Conservation (phyloP, 2,113 vertebrate genomes). For the Orycteropus afer region DNA sequence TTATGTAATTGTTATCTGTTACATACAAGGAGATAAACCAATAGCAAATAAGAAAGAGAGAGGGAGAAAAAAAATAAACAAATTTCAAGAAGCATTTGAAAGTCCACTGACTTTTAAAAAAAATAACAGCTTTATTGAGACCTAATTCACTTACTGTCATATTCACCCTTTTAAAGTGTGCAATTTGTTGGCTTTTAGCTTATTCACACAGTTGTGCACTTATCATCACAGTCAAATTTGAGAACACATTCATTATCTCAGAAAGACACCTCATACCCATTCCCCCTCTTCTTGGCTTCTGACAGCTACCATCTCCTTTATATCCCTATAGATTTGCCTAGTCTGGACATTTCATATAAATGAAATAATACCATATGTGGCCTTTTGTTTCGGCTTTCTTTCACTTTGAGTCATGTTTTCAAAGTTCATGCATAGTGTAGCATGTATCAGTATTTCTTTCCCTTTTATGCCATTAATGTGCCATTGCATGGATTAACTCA, state of each 20-base stretch:
- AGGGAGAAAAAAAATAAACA: not conserved
- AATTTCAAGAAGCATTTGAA: constrained; percentile 12
- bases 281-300: too few relatives aligned
- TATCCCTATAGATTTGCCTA: not conserved
- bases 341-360: not conserved
- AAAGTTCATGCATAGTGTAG: not conserved
- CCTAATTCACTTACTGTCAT: not conserved
- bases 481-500: not conserved
- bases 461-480: not conserved
- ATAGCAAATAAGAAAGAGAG: not conserved
- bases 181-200: not conserved
- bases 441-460: not conserved
- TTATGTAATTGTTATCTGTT: not conserved
- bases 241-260: not conserved
- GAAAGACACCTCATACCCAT: not conserved
- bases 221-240: not conserved
- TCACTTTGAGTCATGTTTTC: not conserved
- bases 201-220: not conserved
- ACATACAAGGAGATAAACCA: not conserved
- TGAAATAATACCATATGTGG: not conserved
- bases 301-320: not conserved
- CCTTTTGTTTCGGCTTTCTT: not conserved
- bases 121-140: not conserved
- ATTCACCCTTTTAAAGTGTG: not conserved
- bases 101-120: not conserved